Evolutionary conservation across 2,888 invertebrate genomes (phyloP).

Genomic region (Pollenia amentaria): DNA sequence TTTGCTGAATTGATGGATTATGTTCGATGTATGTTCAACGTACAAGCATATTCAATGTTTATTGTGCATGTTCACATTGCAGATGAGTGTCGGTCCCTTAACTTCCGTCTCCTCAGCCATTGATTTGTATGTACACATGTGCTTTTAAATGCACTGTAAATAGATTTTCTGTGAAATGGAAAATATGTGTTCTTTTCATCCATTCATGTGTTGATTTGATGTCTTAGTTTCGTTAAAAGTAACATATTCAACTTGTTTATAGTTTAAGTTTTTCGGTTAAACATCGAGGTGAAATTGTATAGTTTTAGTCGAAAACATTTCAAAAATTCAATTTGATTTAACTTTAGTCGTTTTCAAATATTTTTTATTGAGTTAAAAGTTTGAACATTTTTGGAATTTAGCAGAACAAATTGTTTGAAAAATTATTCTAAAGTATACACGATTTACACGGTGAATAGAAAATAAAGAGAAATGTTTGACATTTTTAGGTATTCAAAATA

Average conservation of each 20-base stretch:
- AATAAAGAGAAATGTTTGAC: no score
- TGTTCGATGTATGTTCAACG: no score
- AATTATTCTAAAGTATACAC: neutral
- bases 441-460: no score
- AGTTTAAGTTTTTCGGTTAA: conserved; percentile 7
- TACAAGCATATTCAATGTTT: no score
- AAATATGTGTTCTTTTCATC: neutral
- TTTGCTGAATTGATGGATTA: no score
- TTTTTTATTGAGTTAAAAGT: conserved; percentile 33
- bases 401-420: neutral
- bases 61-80: no score
- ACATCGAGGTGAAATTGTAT: conserved; percentile 9
- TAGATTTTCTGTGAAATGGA: neutral
- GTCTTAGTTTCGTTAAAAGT: neutral
- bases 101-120: conserved; percentile 19
- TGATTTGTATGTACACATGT: neutral
- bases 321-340: conserved; percentile 34
- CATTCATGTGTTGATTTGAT: neutral
- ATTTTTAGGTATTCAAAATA: no score
- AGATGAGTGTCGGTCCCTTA: neutral
- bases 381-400: neutral
- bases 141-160: neutral
- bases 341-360: conserved; percentile 42
- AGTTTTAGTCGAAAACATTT: neutral
- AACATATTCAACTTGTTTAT: conserved; percentile 7